These are phyloP conservation scores for Hydropsyche tenuis DNA, from an alignment of 1,140 invertebrate genomes.

Conservation along the genomic window DNA sequence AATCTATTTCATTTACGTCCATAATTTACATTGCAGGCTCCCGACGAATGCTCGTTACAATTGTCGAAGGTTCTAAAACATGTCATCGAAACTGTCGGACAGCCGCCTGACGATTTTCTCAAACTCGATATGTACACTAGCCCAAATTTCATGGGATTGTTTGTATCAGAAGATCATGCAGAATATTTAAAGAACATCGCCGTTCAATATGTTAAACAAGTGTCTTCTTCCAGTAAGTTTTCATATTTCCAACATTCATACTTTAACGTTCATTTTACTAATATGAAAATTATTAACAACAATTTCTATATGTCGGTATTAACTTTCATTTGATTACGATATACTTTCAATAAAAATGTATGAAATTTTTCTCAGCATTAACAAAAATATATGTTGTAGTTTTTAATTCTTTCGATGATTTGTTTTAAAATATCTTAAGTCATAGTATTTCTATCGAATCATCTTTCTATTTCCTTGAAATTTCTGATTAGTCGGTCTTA, in stretches of 20 bases:
- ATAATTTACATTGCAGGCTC: slow-evolving; percentile 64
- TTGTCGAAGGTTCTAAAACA: slow-evolving; percentile 71
- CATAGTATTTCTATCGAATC: too few relatives aligned
- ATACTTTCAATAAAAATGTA: too few relatives aligned
- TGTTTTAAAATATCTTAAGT: too few relatives aligned
- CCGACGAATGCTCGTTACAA: slow-evolving; percentile 73
- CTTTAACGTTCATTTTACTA: too few relatives aligned
- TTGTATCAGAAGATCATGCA: slow-evolving; percentile 79
- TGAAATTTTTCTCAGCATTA: too few relatives aligned
- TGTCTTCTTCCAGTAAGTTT: slow-evolving; percentile 73
- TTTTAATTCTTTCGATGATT: too few relatives aligned
- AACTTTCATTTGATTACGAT: too few relatives aligned
- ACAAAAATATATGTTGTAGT: too few relatives aligned
- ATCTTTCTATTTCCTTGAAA: too few relatives aligned
- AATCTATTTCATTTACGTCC: neutral
- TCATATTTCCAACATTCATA: too few relatives aligned
- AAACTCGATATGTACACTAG: slow-evolving; percentile 82
- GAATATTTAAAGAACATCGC: slow-evolving; percentile 78
- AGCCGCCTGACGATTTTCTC: slow-evolving; percentile 66
- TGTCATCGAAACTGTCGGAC: slow-evolving; percentile 71
- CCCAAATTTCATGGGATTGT: slow-evolving; percentile 86
- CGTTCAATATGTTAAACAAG: slow-evolving; percentile 77
- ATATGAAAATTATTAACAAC: too few relatives aligned
- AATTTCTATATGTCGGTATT: too few relatives aligned
- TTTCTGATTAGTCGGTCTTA: slow-evolving; percentile 54